phyloP scores from a whole-genome alignment of 2,113 vertebrate genomes.

The Neodon shergylaensis region DNA sequence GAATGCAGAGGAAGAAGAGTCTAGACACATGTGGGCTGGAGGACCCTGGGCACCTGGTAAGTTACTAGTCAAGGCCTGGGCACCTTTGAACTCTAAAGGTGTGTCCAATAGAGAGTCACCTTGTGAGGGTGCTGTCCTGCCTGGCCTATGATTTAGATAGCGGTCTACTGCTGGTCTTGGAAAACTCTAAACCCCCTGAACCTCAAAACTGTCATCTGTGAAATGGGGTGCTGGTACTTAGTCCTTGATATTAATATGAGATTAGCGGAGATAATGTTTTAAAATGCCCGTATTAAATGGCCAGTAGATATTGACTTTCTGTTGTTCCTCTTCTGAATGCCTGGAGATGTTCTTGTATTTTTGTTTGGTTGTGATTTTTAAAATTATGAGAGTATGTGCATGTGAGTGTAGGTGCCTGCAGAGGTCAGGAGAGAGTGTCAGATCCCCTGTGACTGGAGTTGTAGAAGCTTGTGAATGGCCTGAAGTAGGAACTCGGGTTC shows the following conservation, averaged over 20 bases:
- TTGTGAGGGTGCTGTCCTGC: not conserved
- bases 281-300: not conserved
- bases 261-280: not conserved
- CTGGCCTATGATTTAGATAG: not conserved
- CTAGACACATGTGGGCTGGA: not conserved
- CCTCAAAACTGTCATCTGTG: not conserved
- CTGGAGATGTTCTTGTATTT: not conserved
- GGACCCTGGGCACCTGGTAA: accelerated
- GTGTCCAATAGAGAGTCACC: not conserved
- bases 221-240: not conserved
- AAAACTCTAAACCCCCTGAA: not conserved
- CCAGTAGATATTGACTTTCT: not conserved
- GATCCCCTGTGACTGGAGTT: not conserved
- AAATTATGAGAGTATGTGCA: not conserved
- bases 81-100: not conserved
- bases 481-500: not conserved
- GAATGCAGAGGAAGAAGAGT: not conserved
- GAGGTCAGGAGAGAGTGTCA: not conserved
- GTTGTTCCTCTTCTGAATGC: not conserved
- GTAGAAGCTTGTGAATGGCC: not conserved
- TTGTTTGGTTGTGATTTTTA: not conserved
- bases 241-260: not conserved
- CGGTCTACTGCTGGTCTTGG: not conserved
- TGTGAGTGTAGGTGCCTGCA: not conserved
- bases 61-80: not conserved